Conservation (phyloP, 1,140 invertebrate species). For the Papilio xuthus region DNA sequence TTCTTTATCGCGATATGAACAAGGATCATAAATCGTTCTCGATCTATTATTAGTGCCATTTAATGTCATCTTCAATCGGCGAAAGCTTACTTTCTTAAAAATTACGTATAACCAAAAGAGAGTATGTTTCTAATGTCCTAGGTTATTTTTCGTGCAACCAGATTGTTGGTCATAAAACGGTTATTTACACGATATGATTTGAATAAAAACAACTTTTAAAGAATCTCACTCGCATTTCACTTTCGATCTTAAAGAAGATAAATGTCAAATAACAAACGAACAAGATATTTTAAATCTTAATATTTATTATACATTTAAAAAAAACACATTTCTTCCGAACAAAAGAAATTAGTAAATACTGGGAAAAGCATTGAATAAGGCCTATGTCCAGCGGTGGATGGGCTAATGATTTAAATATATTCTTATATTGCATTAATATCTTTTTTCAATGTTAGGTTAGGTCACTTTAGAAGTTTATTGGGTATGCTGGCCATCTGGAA, state of each 20-base stretch:
- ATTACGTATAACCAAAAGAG: not conserved
- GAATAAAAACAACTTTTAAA: not conserved
- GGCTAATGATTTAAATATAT: too few relatives aligned
- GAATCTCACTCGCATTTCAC: not conserved
- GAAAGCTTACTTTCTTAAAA: not conserved
- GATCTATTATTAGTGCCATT: not conserved
- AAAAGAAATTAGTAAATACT: too few relatives aligned
- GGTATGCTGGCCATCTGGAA: too few relatives aligned
- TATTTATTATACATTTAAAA: not conserved
- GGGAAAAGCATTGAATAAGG: too few relatives aligned
- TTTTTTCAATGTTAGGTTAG: too few relatives aligned
- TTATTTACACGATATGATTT: not conserved
- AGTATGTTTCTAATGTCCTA: not conserved
- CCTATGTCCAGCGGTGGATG: too few relatives aligned
- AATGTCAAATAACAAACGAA: not conserved
- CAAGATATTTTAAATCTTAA: not conserved
- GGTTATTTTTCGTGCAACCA: slow-evolving; percentile 10
- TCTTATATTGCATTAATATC: too few relatives aligned
- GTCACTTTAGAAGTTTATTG: too few relatives aligned
- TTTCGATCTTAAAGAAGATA: slow-evolving; percentile 12
- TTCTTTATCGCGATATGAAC: not conserved
- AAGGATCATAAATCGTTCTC: not conserved
- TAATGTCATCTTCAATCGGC: not conserved
- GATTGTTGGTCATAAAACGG: not conserved
- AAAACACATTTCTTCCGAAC: too few relatives aligned